Base-by-base conservation (phyloP, 1,140 invertebrate species). In the Formica exsecta region DNA sequence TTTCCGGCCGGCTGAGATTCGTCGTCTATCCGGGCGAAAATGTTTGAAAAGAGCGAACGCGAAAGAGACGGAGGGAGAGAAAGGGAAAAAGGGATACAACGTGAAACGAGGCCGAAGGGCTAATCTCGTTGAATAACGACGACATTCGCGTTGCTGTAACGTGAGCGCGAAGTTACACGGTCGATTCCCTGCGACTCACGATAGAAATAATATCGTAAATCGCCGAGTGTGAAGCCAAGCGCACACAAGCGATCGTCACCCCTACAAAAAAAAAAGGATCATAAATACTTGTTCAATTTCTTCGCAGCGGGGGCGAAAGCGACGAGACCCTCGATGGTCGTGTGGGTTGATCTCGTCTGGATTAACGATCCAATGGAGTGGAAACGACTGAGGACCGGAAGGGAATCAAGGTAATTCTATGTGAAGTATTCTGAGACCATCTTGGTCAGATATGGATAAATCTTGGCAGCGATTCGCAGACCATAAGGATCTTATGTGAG, bases 111-210 rank as follows among this genome's bases (percentile, higher is more conserved):
- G 51, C 16, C 38, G 68, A 73, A 83, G 79, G 68, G 68, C 79
- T 83, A 83, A 83, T 83, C 79, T 73, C 54, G 79, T 83, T 83
- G 79, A 83, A 83, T 83, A 83, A 83, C 54, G 79, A 80, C 44
- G 41, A 81, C 54, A 66, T 61, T 81, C 19, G 79, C 54, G 25
- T 51, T 13, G 19, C 44, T 73, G 66, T 81, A 81, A 73, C 38
- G 66, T 2, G 36, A 13, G 16, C 51, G 79, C 11, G 16, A 68
- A 4, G 25, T 61, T 73, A 61, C 38, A 38, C 36, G 68, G 51
- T 61, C n/a, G 79, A 83, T 83, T 73, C 38, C 7, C 25, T 38
- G 48, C 13, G 48, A 13, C 25, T 11, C 54, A 8, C 57, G 68
- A 83, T 74, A 73, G 41, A 83, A 83, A 83, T 74, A 44, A 83